Percentiles rank a stretch among this genome's conserved stretches.
Conservation (phyloP, 1,140 invertebrate genomes). For the Hermetia illucens region DNA sequence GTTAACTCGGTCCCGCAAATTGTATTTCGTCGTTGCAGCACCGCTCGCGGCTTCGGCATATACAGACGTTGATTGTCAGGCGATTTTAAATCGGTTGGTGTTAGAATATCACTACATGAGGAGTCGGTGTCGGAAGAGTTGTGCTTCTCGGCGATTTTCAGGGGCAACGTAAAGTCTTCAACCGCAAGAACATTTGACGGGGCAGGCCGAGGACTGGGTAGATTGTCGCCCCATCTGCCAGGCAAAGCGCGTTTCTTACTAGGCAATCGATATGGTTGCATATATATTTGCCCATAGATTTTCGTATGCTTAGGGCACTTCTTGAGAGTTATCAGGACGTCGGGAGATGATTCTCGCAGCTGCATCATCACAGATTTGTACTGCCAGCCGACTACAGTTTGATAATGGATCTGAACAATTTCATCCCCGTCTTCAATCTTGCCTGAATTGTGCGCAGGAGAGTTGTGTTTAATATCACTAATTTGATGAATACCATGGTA, state of each 20-base stretch:
- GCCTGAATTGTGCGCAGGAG: constrained; percentile 68
- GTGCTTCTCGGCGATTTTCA: constrained; percentile 23
- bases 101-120: constrained; percentile 26
- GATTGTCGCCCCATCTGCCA: constrained; percentile 45
- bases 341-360: constrained; percentile 62
- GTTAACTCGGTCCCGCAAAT: constrained; percentile 51
- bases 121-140: constrained; percentile 29
- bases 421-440: constrained; percentile 89
- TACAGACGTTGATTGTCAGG: constrained; percentile 39
- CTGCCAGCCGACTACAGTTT: constrained; percentile 84
- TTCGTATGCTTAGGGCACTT: constrained; percentile 71
- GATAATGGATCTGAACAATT: constrained; percentile 83
- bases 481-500: constrained; percentile 69
- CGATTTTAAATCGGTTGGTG: constrained; percentile 22
- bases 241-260: constrained; percentile 54
- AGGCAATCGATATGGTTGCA: constrained; percentile 60
- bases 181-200: constrained; percentile 48
- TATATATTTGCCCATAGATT: constrained; percentile 69
- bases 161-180: constrained; percentile 44
- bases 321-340: constrained; percentile 70
- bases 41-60: constrained; percentile 55
- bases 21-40: constrained; percentile 68
- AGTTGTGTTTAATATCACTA: constrained; percentile 70
- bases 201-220: constrained; percentile 48
- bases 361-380: constrained; percentile 63